These are phyloP conservation scores for Hiodon tergisus DNA, from an alignment of 2,113 vertebrate genomes.

Conservation along the genomic window DNA sequence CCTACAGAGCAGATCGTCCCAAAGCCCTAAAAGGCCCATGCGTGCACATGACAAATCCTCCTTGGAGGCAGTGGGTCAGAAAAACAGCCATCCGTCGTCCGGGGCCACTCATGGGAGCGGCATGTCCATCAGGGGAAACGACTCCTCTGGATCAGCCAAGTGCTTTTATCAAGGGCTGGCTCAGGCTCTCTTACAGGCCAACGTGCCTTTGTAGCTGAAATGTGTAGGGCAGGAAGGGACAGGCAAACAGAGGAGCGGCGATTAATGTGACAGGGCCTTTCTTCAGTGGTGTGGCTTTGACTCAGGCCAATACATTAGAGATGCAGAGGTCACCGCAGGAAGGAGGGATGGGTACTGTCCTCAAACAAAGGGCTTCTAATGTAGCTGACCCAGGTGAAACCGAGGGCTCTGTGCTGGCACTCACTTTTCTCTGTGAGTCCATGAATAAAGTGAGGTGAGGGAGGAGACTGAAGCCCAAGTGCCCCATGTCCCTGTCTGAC, in stretches of 20 bases:
- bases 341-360: conserved; percentile 11
- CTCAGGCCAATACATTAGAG: conserved; percentile 18
- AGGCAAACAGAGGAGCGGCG: too few species aligned
- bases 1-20: background rate
- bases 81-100: conserved; percentile 59
- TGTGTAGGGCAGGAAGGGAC: too few species aligned
- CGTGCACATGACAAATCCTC: conserved; percentile 2
- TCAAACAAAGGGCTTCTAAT: background rate
- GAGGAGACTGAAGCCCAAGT: too few species aligned
- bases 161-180: conserved; percentile 42
- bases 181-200: conserved; percentile 4
- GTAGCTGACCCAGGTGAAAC: too few species aligned
- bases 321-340: conserved; percentile 25
- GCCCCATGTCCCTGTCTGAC: background rate
- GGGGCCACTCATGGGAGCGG: conserved; percentile 34
- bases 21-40: background rate
- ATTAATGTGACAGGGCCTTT: background rate
- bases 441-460: too few species aligned
- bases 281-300: conserved; percentile 20
- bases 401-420: too few species aligned
- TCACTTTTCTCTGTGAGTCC: too few species aligned
- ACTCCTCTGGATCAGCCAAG: conserved; percentile 47
- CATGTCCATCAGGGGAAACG: conserved; percentile 51
- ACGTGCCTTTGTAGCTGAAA: background rate
- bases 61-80: conserved; percentile 46